Evolutionary conservation across 2,888 invertebrate species (phyloP), one percentile per base, ranked within the genome.

Genomic region (Campoletis raptor): DNA sequence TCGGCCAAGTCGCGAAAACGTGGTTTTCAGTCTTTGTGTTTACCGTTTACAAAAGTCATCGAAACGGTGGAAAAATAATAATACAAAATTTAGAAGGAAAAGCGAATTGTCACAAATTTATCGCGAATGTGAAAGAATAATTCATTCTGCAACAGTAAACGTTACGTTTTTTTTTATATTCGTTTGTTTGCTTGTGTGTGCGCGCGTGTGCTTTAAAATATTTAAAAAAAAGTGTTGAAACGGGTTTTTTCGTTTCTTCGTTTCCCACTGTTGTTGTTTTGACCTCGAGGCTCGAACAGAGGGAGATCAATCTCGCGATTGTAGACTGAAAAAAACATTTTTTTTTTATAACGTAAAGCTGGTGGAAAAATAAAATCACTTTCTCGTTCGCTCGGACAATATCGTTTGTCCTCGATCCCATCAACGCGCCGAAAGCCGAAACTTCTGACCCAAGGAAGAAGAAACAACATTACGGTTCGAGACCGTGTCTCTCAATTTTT

Each of bases 401-500:
- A 70, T 48, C 70, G 48, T 36, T 30, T 30, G 67, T 67, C 70
- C 70, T 70, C 70, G 70, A 69, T 69, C 69, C 42, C 69, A n/a
- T 24, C 42, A 69, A 40, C 42, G 42, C 69, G 48, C 70, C 70
- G 48, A 48, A 70, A 70, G 42, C 42, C 61, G 61, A 61, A 61
- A 61, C 69, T 69, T 42, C 42, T 42, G 21, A 40, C 48, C 18
- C 70, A 45, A 24, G 45, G 15, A 48, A 30, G 30, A 70, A 70
- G 70, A 30, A 70, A 70, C 70, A 70, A 45, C 45, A 70, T 18
- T 48, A 30, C 48, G 30, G 10, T 48, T 45, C 48, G 70, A 24
- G 70, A 45, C 45, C 48, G 70, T 70, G 70, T 70, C 70, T 70
- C 70, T 70, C 70, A 48, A 30, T 70, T 70, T 70, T 70, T 30